phyloP scores from a whole-genome alignment of 2,797 vertebrate species.

The Miichthys miiuy region DNA sequence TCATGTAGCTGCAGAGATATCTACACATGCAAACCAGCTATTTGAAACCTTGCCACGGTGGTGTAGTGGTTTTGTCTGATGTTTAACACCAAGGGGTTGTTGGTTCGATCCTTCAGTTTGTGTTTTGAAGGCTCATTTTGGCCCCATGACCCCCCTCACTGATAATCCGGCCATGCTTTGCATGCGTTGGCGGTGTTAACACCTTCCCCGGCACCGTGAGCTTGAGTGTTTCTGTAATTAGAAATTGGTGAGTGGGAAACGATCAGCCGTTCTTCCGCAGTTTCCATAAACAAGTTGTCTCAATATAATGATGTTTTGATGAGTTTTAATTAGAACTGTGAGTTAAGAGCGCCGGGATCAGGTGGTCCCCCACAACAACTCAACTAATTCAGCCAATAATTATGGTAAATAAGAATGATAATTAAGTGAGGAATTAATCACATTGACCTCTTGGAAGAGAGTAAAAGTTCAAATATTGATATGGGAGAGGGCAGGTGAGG shows the following conservation, averaged over 20 bases:
- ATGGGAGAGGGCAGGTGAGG: not conserved
- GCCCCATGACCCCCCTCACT: not conserved
- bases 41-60: too few relatives aligned
- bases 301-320: slow-evolving; percentile 95
- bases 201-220: not conserved
- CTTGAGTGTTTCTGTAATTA: slow-evolving; percentile 40
- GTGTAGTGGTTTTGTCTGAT: too few relatives aligned
- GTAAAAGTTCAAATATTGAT: slow-evolving; percentile 62
- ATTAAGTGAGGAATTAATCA: slow-evolving; percentile 88
- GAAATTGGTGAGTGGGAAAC: slow-evolving; percentile 74
- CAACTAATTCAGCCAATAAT: slow-evolving; percentile 67
- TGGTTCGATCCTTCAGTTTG: too few relatives aligned
- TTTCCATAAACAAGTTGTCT: slow-evolving; percentile 93
- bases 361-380: slow-evolving; percentile 87
- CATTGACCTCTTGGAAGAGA: slow-evolving; percentile 88
- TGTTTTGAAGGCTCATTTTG: too few relatives aligned
- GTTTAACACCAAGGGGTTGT: too few relatives aligned
- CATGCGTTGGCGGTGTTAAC: not conserved
- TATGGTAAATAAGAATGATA: slow-evolving; percentile 61
- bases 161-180: not conserved
- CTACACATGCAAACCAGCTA: too few relatives aligned
- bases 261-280: slow-evolving; percentile 87
- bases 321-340: slow-evolving; percentile 97
- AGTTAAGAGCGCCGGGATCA: slow-evolving; percentile 81
- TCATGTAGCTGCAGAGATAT: too few relatives aligned